Evolutionary conservation across 2,113 vertebrate genomes (phyloP).

Genomic region (Lagopus muta): DNA sequence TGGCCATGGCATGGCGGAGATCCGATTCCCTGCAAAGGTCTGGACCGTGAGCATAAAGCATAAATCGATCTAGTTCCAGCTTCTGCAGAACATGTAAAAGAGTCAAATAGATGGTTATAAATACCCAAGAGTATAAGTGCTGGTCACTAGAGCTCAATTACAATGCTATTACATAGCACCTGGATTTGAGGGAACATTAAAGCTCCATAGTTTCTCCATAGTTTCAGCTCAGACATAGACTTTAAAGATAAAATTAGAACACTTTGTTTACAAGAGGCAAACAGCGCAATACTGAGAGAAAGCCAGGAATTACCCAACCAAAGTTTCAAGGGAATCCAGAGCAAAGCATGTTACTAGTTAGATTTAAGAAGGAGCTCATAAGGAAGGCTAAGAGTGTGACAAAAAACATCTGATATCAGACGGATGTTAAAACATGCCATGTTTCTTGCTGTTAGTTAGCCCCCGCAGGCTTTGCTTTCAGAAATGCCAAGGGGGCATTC

Average conservation of each 20-base stretch:
- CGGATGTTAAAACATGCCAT: not conserved
- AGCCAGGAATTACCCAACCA: not conserved
- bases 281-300: not conserved
- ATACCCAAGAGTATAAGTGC: not conserved
- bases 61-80: constrained; percentile 96
- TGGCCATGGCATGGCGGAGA: constrained; percentile 98
- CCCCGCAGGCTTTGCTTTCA: not conserved
- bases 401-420: not conserved
- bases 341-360: not conserved
- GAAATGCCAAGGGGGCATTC: not conserved
- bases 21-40: constrained; percentile 98
- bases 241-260: not conserved
- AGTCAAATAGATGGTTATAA: not conserved
- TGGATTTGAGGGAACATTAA: not conserved
- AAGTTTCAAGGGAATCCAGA: not conserved
- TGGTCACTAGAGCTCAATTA: not conserved
- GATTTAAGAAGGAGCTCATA: not conserved
- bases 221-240: not conserved
- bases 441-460: not conserved
- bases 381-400: not conserved
- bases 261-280: not conserved
- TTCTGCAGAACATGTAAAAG: constrained; percentile 80
- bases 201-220: not conserved
- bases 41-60: constrained; percentile 98
- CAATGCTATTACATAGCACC: not conserved